Conservation (phyloP, 2,888 invertebrate species). For the Oxycera nigricornis region DNA sequence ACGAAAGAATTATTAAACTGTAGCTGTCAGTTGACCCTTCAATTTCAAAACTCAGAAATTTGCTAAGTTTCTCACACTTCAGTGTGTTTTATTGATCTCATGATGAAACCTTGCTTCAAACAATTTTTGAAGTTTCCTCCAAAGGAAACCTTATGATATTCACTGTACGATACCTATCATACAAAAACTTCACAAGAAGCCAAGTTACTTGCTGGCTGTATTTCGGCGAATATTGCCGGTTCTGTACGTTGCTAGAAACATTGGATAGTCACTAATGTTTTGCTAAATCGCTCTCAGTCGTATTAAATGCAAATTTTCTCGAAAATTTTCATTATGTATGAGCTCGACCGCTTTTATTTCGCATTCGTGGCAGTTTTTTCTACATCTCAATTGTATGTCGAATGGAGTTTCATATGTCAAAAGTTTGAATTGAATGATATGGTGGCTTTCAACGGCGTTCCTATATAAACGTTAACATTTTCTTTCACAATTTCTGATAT, state of each 20-base stretch:
- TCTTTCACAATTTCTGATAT: conserved; percentile 10
- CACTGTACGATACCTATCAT: too few relatives aligned
- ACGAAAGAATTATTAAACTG: too few relatives aligned
- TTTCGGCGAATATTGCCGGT: conserved; percentile 8
- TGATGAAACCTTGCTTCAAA: too few relatives aligned
- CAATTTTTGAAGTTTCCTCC: too few relatives aligned
- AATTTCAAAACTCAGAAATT: too few relatives aligned
- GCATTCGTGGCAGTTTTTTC: neutral
- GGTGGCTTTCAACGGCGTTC: neutral
- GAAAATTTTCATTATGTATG: conserved; percentile 39
- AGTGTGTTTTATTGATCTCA: too few relatives aligned
- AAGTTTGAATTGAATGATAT: conserved; percentile 12
- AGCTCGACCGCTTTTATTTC: conserved; percentile 21
- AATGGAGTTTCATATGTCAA: conserved; percentile 33
- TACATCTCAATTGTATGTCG: conserved; percentile 25
- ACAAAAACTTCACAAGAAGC: too few relatives aligned
- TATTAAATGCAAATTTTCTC: conserved; percentile 43
- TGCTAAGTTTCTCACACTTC: too few relatives aligned
- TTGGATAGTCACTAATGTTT: conserved; percentile 35
- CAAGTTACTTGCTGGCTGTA: conserved; percentile 37
- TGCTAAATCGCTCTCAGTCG: conserved; percentile 40
- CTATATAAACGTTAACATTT: conserved; percentile 14
- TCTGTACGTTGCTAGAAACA: conserved; percentile 12
- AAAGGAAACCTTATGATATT: too few relatives aligned
- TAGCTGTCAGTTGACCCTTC: too few relatives aligned